Evolutionary conservation across 2,888 invertebrate species (phyloP).

Genomic region (Pantelozetes paolii): DNA sequence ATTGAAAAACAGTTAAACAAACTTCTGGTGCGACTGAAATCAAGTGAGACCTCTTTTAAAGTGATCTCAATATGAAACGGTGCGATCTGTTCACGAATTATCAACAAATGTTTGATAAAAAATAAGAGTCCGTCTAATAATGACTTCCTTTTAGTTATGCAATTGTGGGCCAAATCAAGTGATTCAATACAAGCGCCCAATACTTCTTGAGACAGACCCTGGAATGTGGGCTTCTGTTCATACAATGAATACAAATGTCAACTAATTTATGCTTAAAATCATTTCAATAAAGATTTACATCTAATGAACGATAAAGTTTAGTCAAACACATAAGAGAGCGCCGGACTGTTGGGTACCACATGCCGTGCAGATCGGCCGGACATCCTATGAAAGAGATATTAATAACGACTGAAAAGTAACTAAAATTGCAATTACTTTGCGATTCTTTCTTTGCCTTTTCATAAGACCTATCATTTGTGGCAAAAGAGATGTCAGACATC

Average conservation of each 20-base stretch:
- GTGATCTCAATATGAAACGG: slow-evolving; percentile 92
- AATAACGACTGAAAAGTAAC: neutral
- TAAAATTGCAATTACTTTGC: neutral
- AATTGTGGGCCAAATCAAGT: slow-evolving; percentile 71
- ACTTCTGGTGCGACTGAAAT: slow-evolving; percentile 62
- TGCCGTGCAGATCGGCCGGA: slow-evolving; percentile 93
- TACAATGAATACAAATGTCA: too few relatives aligned
- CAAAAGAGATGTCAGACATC: slow-evolving; percentile 43
- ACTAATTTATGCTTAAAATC: neutral
- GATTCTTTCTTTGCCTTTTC: slow-evolving; percentile 3
- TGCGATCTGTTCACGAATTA: slow-evolving; percentile 93
- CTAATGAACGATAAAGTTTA: slow-evolving; percentile 83
- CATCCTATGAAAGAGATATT: slow-evolving; percentile 58
- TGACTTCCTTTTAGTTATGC: slow-evolving; percentile 70
- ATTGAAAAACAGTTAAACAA: neutral
- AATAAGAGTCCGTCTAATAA: slow-evolving; percentile 93
- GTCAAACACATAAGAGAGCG: slow-evolving; percentile 91
- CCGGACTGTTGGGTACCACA: slow-evolving; percentile 99
- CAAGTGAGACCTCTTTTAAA: slow-evolving; percentile 84
- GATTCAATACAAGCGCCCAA: slow-evolving; percentile 86
- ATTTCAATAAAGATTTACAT: slow-evolving; percentile 52
- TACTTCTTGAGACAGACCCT: slow-evolving; percentile 93
- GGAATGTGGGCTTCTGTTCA: slow-evolving; percentile 78
- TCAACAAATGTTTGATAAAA: slow-evolving; percentile 93
- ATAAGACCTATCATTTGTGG: slow-evolving; percentile 25